phyloP scores from a whole-genome alignment of 2,113 vertebrate genomes.

The Channa maculata region DNA sequence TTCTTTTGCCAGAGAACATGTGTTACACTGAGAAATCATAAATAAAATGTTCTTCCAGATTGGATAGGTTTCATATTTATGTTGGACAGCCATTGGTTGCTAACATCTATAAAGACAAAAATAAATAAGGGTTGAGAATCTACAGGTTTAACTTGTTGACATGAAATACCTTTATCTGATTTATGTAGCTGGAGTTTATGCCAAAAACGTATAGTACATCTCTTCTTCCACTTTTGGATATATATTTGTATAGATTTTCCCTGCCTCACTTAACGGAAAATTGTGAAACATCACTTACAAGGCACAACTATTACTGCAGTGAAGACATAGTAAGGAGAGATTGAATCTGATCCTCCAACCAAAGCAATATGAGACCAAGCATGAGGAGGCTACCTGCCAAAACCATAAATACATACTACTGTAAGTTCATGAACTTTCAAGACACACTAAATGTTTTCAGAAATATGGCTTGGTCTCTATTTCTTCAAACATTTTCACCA shows the following conservation, averaged over 20 bases:
- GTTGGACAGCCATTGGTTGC: slow-evolving; percentile 26
- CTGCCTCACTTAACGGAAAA: too few species aligned
- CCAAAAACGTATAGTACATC: slow-evolving; percentile 13
- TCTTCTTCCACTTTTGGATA: slow-evolving; percentile 30
- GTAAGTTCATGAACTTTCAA: slow-evolving; percentile 21
- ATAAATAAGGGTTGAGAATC: slow-evolving; percentile 30
- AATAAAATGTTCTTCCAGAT: neutral
- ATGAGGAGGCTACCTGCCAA: slow-evolving; percentile 28
- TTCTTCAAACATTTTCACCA: neutral
- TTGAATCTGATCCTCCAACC: slow-evolving; percentile 6
- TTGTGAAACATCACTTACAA: too few species aligned
- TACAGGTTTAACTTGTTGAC: neutral
- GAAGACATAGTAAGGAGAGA: neutral
- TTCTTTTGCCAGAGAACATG: slow-evolving; percentile 14
- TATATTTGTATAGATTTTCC: neutral
- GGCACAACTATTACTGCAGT: too few species aligned
- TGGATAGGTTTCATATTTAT: slow-evolving; percentile 30
- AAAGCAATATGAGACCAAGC: slow-evolving; percentile 24
- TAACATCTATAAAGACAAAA: slow-evolving; percentile 26
- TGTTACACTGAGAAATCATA: slow-evolving; percentile 20
- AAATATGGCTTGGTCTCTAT: neutral
- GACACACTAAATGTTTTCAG: slow-evolving; percentile 4
- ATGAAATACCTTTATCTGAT: slow-evolving; percentile 30
- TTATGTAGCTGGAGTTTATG: slow-evolving; percentile 17
- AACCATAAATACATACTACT: slow-evolving; percentile 20